Evolutionary conservation across 2,888 invertebrate genomes (phyloP), one percentile per base, ranked within the genome.

Genomic region (Suillia variegata): DNA sequence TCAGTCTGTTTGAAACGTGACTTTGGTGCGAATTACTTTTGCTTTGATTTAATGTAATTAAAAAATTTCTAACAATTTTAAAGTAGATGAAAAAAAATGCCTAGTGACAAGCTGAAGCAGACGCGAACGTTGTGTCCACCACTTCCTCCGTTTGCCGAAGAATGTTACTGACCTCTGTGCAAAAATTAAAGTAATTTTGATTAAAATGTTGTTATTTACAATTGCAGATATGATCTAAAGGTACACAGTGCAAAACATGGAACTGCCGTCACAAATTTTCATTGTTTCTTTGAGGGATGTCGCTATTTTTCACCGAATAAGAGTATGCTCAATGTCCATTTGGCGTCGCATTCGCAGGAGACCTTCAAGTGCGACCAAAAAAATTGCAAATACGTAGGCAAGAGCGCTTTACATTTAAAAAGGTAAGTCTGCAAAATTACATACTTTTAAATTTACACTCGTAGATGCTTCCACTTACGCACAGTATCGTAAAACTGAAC

Each of bases 181-280:
- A 12, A 21, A 38, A 17, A 22, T 42, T 18, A 47, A 47, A 18
- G 3, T 47, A 21, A 5, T n/a, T 8, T 4, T n/a, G 38, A 38
- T n/a, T 38, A 10, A 5, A 38, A 13, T 38, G 38, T 38, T n/a
- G 6, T n/a, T 38, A 13, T 38, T 38, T 38, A 38, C n/a, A 48
- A 20, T 70, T 71, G 5, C 54, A 89, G 88, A 66, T 84, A 84
- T 63, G 83, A 85, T 53, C 81, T 89, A 6, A 83, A 85, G 59
- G 85, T 87, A 67, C 89, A 89, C 76, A 85, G 85, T 81, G 77
- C 83, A 53, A 83, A 83, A 21, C 88, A 89, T 72, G 56, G 53
- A 1, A 47, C 65, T 52, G 55, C 62, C 49, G 67, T 70, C 34
- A 79, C 82, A 56, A 56, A 51, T 1, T 85, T 82, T 77, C 82